These are phyloP conservation scores for Agrotis exclamationis DNA, from an alignment of 2,888 invertebrate genomes.

Conservation along the genomic window DNA sequence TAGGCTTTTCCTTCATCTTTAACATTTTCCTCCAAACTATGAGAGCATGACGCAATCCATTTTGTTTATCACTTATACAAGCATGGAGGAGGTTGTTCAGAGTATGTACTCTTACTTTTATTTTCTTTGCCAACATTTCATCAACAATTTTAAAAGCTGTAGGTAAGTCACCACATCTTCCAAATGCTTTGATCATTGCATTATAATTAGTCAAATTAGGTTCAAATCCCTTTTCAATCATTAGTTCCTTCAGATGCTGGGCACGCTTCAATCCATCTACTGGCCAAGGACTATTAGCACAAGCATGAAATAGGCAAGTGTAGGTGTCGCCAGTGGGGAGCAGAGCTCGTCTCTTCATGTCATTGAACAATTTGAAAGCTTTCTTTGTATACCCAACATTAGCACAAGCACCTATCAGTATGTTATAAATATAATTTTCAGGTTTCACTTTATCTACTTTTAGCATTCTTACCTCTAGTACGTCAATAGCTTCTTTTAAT, in stretches of 20 bases:
- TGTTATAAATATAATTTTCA: constrained; percentile 94
- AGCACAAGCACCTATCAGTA: constrained; percentile 96
- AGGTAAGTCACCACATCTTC: constrained; percentile 94
- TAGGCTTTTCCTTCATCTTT: constrained; percentile 92
- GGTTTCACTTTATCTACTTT: constrained; percentile 95
- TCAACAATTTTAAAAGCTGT: constrained; percentile 96
- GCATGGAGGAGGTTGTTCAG: constrained; percentile 96
- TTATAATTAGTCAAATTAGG: constrained; percentile 95
- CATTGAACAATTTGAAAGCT: constrained; percentile 95
- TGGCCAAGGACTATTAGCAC: constrained; percentile 94
- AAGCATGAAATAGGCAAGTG: constrained; percentile 97
- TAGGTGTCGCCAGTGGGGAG: constrained; percentile 94
- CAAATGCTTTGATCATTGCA: constrained; percentile 98
- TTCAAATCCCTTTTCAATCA: constrained; percentile 93
- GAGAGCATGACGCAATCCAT: constrained; percentile 96
- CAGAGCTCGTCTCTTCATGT: constrained; percentile 95
- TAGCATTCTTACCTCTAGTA: constrained; percentile 95
- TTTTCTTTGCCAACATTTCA: constrained; percentile 94
- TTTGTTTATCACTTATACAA: constrained; percentile 94
- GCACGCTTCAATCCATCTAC: constrained; percentile 94
- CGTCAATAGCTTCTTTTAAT: constrained; percentile 94
- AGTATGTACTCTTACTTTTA: constrained; percentile 92
- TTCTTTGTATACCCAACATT: constrained; percentile 96
- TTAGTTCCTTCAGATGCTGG: constrained; percentile 92
- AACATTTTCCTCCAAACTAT: constrained; percentile 97